phyloP scores from a whole-genome alignment of 2,113 vertebrate genomes.

The Chloropsis hardwickii region DNA sequence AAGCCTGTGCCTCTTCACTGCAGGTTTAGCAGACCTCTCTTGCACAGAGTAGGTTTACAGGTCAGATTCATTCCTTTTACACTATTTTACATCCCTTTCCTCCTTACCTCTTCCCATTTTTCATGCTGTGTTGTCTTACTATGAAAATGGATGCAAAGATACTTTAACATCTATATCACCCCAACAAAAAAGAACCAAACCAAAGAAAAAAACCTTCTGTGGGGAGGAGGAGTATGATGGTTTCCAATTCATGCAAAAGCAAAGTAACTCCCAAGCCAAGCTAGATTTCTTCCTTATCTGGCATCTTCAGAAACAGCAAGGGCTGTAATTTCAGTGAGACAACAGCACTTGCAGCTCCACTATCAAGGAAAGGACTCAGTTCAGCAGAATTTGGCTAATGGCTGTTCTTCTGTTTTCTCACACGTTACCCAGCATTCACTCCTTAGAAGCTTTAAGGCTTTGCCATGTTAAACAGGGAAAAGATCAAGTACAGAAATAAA shows the following conservation, averaged over 20 bases:
- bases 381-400: not conserved
- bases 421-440: not conserved
- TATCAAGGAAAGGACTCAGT: not conserved
- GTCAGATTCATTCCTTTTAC: not conserved
- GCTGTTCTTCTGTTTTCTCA: not conserved
- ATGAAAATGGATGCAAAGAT: not conserved
- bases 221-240: accelerated
- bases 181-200: not conserved
- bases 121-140: not conserved
- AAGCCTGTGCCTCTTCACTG: not conserved
- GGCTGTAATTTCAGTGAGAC: not conserved
- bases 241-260: not conserved
- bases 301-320: not conserved
- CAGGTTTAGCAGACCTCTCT: not conserved
- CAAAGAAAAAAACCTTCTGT: not conserved
- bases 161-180: accelerated
- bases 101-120: not conserved
- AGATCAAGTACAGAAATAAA: not conserved
- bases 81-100: not conserved
- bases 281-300: not conserved
- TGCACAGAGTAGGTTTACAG: not conserved
- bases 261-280: not conserved
- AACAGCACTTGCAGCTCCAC: not conserved
- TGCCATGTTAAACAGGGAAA: not conserved
- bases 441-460: not conserved